phyloP scores from a whole-genome alignment of 2,888 invertebrate genomes.

The Lasioglossum pauxillum region DNA sequence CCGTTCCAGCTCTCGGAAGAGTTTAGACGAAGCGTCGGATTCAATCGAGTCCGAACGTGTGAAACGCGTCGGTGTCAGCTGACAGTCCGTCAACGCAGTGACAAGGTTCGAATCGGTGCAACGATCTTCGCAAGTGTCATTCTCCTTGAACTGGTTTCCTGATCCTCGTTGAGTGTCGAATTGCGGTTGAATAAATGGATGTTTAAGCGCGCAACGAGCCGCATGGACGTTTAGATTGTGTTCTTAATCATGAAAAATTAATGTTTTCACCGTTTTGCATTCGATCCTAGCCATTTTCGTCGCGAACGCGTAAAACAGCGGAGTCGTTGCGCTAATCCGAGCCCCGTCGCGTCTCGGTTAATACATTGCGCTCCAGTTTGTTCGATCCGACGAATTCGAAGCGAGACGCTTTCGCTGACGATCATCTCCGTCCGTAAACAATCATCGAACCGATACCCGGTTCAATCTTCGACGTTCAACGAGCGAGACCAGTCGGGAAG shows the following conservation, averaged over 20 bases:
- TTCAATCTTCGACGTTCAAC: slow-evolving; percentile 17
- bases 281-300: no score
- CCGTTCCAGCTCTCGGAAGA: not conserved
- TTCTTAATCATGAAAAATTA: not conserved
- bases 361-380: not conserved
- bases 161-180: not conserved
- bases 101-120: not conserved
- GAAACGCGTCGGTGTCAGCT: not conserved
- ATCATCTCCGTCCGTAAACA: slow-evolving; percentile 61
- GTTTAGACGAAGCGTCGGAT: not conserved
- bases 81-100: not conserved
- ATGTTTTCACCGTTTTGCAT: no score
- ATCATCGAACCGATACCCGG: slow-evolving; percentile 15
- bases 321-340: not conserved
- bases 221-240: not conserved
- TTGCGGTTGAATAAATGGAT: not conserved
- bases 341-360: not conserved
- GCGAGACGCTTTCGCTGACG: slow-evolving; percentile 5
- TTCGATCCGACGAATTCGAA: not conserved
- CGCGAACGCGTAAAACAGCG: not conserved
- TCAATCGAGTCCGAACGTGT: not conserved
- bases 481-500: not conserved
- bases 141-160: not conserved
- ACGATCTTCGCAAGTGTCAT: not conserved
- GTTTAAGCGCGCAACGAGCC: not conserved